Evolutionary conservation across 2,797 vertebrate species (phyloP).

Genomic region (Enteromius anoplus): DNA sequence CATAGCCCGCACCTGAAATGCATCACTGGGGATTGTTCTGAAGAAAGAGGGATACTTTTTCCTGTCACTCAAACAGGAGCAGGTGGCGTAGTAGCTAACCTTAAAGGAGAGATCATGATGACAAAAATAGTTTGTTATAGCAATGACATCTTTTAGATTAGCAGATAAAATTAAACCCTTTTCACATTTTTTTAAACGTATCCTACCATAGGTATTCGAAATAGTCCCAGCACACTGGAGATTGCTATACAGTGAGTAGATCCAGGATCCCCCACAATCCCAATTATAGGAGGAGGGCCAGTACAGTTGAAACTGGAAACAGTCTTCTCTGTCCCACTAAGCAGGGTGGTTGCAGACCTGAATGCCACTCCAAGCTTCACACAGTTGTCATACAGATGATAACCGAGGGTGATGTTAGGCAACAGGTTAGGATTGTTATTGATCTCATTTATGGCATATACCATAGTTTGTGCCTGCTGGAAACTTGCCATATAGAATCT

Average conservation of each 20-base stretch:
- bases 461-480: conserved; percentile 67
- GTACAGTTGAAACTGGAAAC: conserved; percentile 39
- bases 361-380: conserved; percentile 67
- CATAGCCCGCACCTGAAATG: conserved; percentile 56
- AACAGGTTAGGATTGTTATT: conserved; percentile 69
- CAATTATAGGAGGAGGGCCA: conserved; percentile 52
- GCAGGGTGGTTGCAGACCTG: conserved; percentile 67
- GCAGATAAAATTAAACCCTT: background rate
- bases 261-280: conserved; percentile 58
- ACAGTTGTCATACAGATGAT: conserved; percentile 66
- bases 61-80: conserved; percentile 21
- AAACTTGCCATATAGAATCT: conserved; percentile 66
- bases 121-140: background rate
- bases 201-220: conserved; percentile 61
- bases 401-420: conserved; percentile 74
- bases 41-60: conserved; percentile 23
- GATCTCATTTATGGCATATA: conserved; percentile 71
- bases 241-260: conserved; percentile 62
- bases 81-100: conserved; percentile 23
- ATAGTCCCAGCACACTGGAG: conserved; percentile 57
- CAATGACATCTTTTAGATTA: background rate
- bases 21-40: conserved; percentile 26
- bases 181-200: too few relatives aligned
- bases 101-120: background rate
- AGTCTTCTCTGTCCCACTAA: conserved; percentile 45